Percentiles rank a stretch among this genome's conserved stretches.
Evolutionary conservation across 2,888 invertebrate genomes (phyloP).

Genomic region (Litoditis marina): DNA sequence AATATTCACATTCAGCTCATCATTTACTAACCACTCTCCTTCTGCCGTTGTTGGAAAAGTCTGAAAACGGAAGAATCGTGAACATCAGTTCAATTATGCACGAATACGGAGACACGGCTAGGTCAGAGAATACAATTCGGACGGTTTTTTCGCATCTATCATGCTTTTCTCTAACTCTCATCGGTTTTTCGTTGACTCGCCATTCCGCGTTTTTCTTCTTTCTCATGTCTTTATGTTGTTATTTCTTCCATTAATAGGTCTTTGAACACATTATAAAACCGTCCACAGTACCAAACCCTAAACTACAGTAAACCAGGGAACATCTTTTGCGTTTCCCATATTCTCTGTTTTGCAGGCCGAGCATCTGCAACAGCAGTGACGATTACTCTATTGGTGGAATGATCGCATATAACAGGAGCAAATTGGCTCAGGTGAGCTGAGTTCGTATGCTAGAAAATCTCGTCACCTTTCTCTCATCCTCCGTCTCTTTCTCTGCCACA

Average conservation of each 20-base stretch:
- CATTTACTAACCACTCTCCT: conserved; percentile 5
- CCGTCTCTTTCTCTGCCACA: too few species aligned
- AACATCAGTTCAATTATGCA: conserved; percentile 16
- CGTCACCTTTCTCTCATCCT: too few species aligned
- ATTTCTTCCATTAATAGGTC: too few species aligned
- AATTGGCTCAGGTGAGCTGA: conserved; percentile 10
- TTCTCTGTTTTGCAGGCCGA: too few species aligned
- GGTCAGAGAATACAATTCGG: background rate
- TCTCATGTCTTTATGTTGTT: too few species aligned
- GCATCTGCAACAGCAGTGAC: background rate
- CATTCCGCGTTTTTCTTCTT: too few species aligned
- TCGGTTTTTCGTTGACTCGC: too few species aligned
- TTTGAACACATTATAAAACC: too few species aligned
- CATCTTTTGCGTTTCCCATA: too few species aligned
- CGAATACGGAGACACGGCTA: conserved; percentile 3
- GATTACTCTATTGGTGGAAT: conserved; percentile 3
- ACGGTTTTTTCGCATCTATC: background rate
- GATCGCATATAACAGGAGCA: conserved; percentile 11
- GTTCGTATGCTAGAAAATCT: background rate
- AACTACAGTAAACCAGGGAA: too few species aligned
- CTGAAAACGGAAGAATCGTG: conserved; percentile 10
- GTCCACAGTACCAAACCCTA: too few species aligned
- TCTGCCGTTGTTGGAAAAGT: conserved; percentile 3
- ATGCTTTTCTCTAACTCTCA: too few species aligned
- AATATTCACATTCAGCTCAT: conserved; percentile 17